Conservation (phyloP, 92 coral and sea anemone genomes). For the Umimayanthus kanabou region DNA sequence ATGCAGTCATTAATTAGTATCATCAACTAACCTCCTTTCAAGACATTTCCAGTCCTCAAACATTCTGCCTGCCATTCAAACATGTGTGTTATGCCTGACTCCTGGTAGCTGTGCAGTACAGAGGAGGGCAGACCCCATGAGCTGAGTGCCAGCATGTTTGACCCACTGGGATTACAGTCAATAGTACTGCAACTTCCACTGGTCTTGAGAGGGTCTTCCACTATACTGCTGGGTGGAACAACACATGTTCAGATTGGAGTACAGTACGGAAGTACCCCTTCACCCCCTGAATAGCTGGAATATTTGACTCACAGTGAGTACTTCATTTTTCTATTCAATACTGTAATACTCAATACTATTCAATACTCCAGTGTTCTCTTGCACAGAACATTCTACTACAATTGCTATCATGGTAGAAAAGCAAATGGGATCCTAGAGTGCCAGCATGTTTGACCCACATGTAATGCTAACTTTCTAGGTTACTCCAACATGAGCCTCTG, state of each 20-base stretch:
- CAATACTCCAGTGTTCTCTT: no score
- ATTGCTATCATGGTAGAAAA: no score
- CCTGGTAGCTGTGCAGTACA: conserved; percentile 73
- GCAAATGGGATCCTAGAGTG: no score
- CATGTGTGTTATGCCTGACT: conserved; percentile 90
- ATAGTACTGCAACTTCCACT: conserved; percentile 44
- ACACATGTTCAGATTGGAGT: background rate
- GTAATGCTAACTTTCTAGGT: no score
- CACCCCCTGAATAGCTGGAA: no score
- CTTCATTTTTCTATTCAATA: no score
- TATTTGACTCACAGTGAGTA: no score
- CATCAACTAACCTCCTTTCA: conserved; percentile 77
- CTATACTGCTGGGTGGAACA: background rate
- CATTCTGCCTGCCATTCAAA: conserved; percentile 99
- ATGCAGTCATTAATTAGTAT: background rate
- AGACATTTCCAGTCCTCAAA: conserved; percentile 90
- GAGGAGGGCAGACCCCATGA: conserved; percentile 96
- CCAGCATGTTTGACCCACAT: no score
- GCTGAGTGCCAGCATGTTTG: conserved; percentile 63
- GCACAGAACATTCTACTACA: no score
- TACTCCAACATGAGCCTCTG: no score
- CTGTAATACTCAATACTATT: no score
- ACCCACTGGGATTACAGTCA: conserved; percentile 52
- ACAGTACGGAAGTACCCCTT: no score
- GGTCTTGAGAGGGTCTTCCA: conserved; percentile 25